Conservation (phyloP, 2,113 vertebrate species). For the Scatophagus argus region DNA sequence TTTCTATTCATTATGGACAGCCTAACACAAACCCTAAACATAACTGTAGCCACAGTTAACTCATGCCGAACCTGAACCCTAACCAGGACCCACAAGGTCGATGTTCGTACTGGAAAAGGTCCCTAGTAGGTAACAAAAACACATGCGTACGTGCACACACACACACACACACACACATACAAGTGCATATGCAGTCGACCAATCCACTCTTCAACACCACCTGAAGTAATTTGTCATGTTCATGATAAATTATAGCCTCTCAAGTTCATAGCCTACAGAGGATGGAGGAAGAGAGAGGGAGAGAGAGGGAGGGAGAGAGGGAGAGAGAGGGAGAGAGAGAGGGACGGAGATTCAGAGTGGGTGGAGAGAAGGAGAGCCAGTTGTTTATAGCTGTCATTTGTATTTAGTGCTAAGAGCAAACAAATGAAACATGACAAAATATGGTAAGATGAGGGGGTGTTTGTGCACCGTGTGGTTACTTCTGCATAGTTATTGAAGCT, state of each 20-base stretch:
- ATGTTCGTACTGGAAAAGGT: no score
- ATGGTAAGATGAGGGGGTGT: slow-evolving; percentile 52
- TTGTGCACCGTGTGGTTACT: slow-evolving; percentile 19
- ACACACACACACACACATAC: slow-evolving; percentile 20
- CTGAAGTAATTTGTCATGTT: slow-evolving; percentile 80
- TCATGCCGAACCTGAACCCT: no score
- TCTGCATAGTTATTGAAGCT: slow-evolving; percentile 13
- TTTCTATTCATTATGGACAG: no score
- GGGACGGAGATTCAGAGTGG: slow-evolving; percentile 14
- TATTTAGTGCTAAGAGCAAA: slow-evolving; percentile 55
- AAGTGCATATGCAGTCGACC: slow-evolving; percentile 2
- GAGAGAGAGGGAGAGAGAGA: slow-evolving; percentile 6
- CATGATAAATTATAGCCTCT: slow-evolving; percentile 79
- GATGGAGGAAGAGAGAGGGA: slow-evolving; percentile 17
- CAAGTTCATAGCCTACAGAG: slow-evolving; percentile 67
- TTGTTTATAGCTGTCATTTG: slow-evolving; percentile 71
- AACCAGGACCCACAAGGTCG: no score
- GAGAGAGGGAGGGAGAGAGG: slow-evolving; percentile 20
- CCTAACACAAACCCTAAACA: no score
- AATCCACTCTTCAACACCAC: slow-evolving; percentile 58
- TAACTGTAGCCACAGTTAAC: no score
- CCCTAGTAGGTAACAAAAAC: no score
- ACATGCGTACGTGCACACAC: slow-evolving; percentile 19
- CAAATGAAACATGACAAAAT: slow-evolving; percentile 72
- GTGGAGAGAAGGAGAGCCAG: slow-evolving; percentile 22